Evolutionary conservation across 1,140 invertebrate species (phyloP).

Genomic region (Octopus bimaculoides): DNA sequence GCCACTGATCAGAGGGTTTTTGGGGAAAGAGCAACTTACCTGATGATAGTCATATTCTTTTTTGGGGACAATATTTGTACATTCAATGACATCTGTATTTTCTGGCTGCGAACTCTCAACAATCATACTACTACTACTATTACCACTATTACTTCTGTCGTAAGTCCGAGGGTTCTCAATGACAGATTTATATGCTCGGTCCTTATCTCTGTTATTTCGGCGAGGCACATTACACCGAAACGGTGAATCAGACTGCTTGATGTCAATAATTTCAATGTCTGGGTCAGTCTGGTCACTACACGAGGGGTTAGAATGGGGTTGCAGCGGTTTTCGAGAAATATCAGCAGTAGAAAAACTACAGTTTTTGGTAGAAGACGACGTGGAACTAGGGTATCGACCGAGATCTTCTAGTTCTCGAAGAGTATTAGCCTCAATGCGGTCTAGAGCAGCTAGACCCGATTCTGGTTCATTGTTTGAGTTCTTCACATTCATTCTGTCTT

Average conservation of each 20-base stretch:
- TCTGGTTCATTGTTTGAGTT: background rate
- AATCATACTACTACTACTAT: slow-evolving; percentile 2
- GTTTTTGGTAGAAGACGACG: background rate
- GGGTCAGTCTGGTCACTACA: background rate
- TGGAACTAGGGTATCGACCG: background rate
- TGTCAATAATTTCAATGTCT: slow-evolving; percentile 5
- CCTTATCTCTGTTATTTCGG: background rate
- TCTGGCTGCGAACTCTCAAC: slow-evolving; percentile 2
- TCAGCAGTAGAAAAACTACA: background rate
- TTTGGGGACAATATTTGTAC: background rate
- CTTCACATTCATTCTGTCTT: slow-evolving; percentile 5
- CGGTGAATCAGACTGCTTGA: slow-evolving; percentile 4
- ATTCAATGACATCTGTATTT: background rate
- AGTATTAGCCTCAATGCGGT: slow-evolving; percentile 8
- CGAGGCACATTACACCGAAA: background rate
- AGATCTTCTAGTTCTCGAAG: background rate
- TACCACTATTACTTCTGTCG: background rate
- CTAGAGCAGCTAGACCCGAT: slow-evolving; percentile 1
- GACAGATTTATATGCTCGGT: background rate
- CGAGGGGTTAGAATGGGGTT: background rate
- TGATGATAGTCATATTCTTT: background rate
- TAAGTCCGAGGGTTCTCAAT: background rate
- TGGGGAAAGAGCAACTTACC: background rate
- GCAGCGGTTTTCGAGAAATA: background rate
- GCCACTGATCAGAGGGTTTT: background rate